Percentiles rank a stretch among this genome's conserved stretches.
These are phyloP conservation scores for Hypotaenidia philippensis DNA, from an alignment of 2,797 vertebrate species.

Conservation along the genomic window DNA sequence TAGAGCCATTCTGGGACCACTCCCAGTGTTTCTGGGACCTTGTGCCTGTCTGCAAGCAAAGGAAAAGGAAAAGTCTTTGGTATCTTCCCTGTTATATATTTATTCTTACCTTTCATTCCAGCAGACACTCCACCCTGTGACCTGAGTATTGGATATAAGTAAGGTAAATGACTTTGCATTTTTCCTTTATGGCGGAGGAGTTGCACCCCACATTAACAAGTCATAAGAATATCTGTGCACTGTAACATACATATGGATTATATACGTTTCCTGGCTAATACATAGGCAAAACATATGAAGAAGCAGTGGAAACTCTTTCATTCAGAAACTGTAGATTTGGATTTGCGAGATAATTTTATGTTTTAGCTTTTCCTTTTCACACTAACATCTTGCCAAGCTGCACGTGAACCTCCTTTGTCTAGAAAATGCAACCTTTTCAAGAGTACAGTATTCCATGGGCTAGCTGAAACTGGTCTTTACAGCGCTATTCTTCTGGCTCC, in stretches of 20 bases:
- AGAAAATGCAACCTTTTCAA: constrained; percentile 28
- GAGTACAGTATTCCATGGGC: constrained; percentile 35
- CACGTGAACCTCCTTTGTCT: constrained; percentile 63
- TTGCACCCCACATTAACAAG: constrained; percentile 1
- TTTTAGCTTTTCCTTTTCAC: constrained; percentile 38
- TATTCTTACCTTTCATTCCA: background rate
- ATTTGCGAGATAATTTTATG: constrained; percentile 77
- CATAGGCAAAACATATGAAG: constrained; percentile 66
- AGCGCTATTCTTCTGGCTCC: constrained; percentile 58
- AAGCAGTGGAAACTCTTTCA: constrained; percentile 81
- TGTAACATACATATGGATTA: constrained; percentile 6
- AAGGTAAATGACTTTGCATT: background rate
- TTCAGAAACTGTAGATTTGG: constrained; percentile 82
- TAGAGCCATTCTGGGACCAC: background rate
- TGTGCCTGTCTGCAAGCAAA: background rate
- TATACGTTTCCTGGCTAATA: constrained; percentile 36
- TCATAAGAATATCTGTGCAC: background rate
- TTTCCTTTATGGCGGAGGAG: background rate
- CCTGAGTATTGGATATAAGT: background rate
- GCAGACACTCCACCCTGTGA: background rate
- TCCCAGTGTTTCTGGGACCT: background rate
- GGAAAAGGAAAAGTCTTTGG: background rate
- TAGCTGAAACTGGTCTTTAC: constrained; percentile 7
- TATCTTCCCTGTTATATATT: background rate
- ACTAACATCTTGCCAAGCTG: constrained; percentile 42